Conservation (phyloP, 2,797 vertebrate species). For the Orientallactaga sibirica region DNA sequence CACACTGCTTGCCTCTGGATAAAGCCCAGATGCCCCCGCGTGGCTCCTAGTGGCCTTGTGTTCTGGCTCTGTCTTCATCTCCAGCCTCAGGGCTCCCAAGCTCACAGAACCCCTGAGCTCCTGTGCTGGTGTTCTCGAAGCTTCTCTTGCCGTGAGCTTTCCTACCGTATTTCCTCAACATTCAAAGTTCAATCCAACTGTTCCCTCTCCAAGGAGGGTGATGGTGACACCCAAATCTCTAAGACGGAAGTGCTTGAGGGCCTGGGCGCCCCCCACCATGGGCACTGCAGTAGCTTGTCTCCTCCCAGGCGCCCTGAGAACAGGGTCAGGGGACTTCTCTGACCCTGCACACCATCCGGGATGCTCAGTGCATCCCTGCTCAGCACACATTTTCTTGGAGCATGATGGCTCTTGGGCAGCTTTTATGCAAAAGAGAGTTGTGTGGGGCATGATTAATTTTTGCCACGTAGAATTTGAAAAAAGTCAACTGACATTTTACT, state of each 20-base stretch:
- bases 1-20: not conserved
- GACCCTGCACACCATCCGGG: rapidly evolving
- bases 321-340: not conserved
- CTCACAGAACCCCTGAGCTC: not conserved
- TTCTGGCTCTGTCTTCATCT: not conserved
- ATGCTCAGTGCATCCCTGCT: rapidly evolving
- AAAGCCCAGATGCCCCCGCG: not conserved
- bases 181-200: not conserved
- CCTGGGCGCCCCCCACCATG: not conserved
- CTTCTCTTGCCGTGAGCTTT: not conserved
- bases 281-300: rapidly evolving
- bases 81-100: not conserved
- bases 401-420: not conserved
- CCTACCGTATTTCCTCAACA: not conserved
- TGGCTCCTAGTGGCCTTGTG: rapidly evolving
- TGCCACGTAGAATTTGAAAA: slow-evolving; percentile 27
- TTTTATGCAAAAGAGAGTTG: not conserved
- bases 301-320: rapidly evolving
- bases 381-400: not conserved
- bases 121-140: rapidly evolving
- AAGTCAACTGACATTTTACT: slow-evolving; percentile 53
- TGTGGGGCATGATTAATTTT: slow-evolving; percentile 50
- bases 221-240: too few relatives aligned
- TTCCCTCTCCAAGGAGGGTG: rapidly evolving
- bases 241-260: not conserved